Evolutionary conservation across 92 coral and sea anemone species (phyloP).

Genomic region (Blastomussa wellsi): DNA sequence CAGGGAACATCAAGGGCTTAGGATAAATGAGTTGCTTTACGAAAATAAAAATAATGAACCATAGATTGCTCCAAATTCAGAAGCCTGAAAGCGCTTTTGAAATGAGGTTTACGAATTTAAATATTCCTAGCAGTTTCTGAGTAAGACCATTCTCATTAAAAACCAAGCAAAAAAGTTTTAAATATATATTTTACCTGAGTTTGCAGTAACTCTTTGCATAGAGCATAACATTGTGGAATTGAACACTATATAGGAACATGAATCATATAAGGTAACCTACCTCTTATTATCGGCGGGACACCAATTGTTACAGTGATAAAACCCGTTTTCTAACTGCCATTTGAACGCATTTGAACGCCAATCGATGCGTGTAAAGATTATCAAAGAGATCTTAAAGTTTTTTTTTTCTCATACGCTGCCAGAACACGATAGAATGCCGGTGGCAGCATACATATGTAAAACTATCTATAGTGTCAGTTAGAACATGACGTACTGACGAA

Average conservation of each 20-base stretch:
- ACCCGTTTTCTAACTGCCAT: not conserved
- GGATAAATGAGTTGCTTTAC: not conserved
- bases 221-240: not conserved
- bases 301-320: not conserved
- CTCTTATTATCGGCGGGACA: not conserved
- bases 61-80: not conserved
- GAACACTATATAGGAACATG: not conserved
- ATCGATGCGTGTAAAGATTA: not conserved
- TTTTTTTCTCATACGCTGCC: no score
- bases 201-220: not conserved
- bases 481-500: not conserved
- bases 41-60: not conserved
- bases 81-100: not conserved
- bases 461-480: not conserved
- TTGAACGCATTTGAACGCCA: not conserved
- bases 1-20: not conserved
- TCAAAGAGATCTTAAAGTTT: not conserved
- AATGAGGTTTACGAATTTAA: not conserved
- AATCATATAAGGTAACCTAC: not conserved
- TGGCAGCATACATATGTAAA: slow-evolving; percentile 2
- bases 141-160: not conserved
- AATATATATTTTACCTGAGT: not conserved
- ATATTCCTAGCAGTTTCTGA: not conserved
- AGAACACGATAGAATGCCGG: not conserved
- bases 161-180: not conserved